These are phyloP conservation scores for Oceanodroma leucorhoa DNA, from an alignment of 2,797 vertebrate species.

Conservation along the genomic window DNA sequence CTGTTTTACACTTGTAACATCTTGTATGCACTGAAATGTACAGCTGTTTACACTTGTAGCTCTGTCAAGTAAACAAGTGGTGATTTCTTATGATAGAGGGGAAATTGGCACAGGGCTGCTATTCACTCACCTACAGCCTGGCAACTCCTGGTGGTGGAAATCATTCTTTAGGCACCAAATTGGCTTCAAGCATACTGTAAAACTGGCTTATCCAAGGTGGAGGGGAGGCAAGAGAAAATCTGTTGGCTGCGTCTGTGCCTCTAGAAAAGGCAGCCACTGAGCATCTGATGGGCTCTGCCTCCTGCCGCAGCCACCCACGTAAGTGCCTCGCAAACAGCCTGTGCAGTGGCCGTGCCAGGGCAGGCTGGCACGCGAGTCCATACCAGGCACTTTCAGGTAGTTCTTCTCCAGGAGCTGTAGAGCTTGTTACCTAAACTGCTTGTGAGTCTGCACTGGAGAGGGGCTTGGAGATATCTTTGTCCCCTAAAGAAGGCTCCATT, in stretches of 20 bases:
- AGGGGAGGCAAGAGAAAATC: background rate
- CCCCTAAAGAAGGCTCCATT: background rate
- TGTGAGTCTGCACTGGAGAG: background rate
- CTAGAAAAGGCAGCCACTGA: background rate
- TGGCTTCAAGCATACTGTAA: background rate
- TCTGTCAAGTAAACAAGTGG: slow-evolving; percentile 65
- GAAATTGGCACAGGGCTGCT: slow-evolving; percentile 21
- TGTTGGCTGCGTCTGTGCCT: background rate
- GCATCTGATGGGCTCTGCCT: background rate
- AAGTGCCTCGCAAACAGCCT: background rate
- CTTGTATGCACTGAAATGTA: slow-evolving; percentile 55
- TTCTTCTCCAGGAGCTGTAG: background rate
- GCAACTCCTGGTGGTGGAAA: slow-evolving; percentile 40
- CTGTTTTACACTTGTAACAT: slow-evolving; percentile 61
- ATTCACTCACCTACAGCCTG: slow-evolving; percentile 38
- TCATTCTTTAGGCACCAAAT: slow-evolving; percentile 29
- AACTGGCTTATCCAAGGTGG: background rate
- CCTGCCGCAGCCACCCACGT: background rate
- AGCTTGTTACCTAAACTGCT: background rate
- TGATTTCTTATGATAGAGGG: slow-evolving; percentile 47
- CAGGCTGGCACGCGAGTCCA: fast-evolving
- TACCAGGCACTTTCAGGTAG: background rate
- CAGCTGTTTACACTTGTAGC: slow-evolving; percentile 64
- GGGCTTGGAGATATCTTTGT: background rate
- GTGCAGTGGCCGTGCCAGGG: background rate